Percentiles rank a stretch among this genome's conserved stretches.
phyloP scores from a whole-genome alignment of 2,113 vertebrate species.

The Nansenia antarctica region DNA sequence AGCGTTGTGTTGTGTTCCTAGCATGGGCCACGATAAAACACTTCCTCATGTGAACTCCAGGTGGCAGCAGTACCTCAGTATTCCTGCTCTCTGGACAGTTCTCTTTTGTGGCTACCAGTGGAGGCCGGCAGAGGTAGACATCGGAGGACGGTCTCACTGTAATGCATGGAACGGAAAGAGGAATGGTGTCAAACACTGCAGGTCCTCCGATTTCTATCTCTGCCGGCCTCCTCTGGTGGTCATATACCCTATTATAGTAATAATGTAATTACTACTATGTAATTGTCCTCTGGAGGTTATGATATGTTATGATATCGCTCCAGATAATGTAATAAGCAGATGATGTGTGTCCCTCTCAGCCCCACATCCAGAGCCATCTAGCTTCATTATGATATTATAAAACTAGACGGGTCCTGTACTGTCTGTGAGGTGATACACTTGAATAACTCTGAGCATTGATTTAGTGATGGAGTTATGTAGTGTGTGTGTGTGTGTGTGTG shows the following conservation, averaged over 20 bases:
- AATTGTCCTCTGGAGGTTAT: background rate
- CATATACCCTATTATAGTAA: no score
- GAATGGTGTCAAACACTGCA: no score
- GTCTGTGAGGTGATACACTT: no score
- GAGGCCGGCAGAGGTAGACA: background rate
- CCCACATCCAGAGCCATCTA: background rate
- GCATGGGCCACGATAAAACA: background rate
- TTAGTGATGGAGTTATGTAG: no score
- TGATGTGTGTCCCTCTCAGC: background rate
- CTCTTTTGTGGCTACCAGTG: background rate
- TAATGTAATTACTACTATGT: background rate
- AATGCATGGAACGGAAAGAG: no score
- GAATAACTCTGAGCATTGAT: no score
- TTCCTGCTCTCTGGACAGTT: background rate
- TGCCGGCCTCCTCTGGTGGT: no score
- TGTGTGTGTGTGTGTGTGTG: no score
- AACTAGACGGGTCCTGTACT: no score
- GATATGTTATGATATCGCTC: background rate
- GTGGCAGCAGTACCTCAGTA: constrained; percentile 59
- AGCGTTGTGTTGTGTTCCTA: background rate
- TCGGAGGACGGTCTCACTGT: no score
- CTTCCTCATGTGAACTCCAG: constrained; percentile 53
- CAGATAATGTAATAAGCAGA: background rate
- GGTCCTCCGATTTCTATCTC: no score
- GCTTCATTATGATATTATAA: background rate